These are phyloP conservation scores for Erethizon dorsatum DNA, from an alignment of 2,797 vertebrate species.

Conservation along the genomic window DNA sequence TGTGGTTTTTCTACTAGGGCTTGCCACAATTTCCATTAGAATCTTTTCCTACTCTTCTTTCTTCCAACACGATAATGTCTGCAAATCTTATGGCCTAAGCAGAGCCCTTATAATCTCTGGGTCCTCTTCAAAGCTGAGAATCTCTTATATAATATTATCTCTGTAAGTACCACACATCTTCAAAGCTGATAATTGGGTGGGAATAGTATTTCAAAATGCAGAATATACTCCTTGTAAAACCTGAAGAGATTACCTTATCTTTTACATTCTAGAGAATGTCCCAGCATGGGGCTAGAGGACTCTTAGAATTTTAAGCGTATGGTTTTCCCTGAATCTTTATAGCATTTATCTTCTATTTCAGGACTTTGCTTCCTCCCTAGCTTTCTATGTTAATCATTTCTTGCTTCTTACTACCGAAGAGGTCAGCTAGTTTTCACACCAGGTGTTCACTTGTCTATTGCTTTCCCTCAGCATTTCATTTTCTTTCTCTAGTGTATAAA, in stretches of 20 bases:
- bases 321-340: background rate
- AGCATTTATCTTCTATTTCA: background rate
- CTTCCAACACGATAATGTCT: slow-evolving; percentile 4
- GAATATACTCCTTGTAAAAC: slow-evolving; percentile 29
- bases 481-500: background rate
- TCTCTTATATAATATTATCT: background rate
- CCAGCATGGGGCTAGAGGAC: background rate
- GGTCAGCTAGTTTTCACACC: background rate
- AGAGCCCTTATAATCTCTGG: slow-evolving; percentile 5
- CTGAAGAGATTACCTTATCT: background rate
- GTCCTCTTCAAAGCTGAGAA: slow-evolving; percentile 28
- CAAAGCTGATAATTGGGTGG: background rate
- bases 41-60: slow-evolving; percentile 16
- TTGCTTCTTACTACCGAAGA: slow-evolving; percentile 31
- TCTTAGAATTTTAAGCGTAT: slow-evolving; percentile 20
- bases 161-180: background rate
- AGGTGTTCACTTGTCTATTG: background rate
- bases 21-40: slow-evolving; percentile 21
- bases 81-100: slow-evolving; percentile 12
- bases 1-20: background rate
- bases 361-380: background rate
- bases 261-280: background rate
- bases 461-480: background rate
- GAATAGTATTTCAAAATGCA: background rate
- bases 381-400: background rate